These are phyloP conservation scores for Podarcis cretensis DNA, from an alignment of 2,113 vertebrate genomes.

Conservation along the genomic window DNA sequence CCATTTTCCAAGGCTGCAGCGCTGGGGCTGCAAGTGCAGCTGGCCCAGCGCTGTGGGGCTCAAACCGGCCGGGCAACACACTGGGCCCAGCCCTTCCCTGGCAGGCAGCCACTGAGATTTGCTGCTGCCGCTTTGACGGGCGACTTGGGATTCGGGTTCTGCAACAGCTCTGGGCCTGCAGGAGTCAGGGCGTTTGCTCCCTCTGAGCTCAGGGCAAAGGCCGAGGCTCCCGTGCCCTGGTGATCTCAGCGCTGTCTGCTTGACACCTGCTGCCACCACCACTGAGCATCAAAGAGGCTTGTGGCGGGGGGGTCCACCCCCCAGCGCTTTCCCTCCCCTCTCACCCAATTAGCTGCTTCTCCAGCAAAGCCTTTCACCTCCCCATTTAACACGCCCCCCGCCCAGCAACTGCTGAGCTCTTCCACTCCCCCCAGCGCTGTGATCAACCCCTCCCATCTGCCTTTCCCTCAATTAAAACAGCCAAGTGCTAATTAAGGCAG, in stretches of 20 bases:
- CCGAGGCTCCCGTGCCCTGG: too few relatives aligned
- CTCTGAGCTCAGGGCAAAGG: not conserved
- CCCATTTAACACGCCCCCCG: not conserved
- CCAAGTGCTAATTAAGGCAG: too few relatives aligned
- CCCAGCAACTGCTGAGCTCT: not conserved
- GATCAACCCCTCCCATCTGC: not conserved
- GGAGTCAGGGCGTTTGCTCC: not conserved
- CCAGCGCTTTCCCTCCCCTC: not conserved
- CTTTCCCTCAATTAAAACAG: too few relatives aligned
- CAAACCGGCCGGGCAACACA: not conserved
- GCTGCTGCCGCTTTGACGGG: too few relatives aligned
- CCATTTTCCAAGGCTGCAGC: not conserved
- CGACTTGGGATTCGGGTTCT: not conserved
- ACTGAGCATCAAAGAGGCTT: too few relatives aligned
- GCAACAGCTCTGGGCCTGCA: too few relatives aligned
- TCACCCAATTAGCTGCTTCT: not conserved
- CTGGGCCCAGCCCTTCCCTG: not conserved
- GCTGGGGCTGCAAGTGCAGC: not conserved
- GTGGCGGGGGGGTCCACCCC: not conserved
- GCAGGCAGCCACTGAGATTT: not conserved
- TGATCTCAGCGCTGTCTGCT: too few relatives aligned
- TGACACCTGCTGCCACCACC: too few relatives aligned
- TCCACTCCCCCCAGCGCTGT: not conserved
- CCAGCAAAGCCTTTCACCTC: not conserved
- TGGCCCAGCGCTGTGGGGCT: not conserved